Conservation (phyloP, 2,797 vertebrate species). For the Pteronotus mesoamericanus region DNA sequence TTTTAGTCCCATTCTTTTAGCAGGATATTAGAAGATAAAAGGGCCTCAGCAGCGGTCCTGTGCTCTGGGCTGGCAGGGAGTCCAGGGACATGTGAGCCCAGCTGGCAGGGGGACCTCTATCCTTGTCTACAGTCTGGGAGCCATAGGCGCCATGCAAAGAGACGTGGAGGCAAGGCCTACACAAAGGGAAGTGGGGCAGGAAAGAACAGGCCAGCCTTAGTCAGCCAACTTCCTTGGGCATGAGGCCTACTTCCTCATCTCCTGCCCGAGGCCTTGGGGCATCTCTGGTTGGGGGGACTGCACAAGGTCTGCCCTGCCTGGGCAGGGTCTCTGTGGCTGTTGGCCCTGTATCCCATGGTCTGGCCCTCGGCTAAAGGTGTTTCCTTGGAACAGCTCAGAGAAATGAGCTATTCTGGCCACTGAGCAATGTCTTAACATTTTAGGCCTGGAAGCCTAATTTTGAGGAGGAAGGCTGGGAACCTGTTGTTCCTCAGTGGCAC, state of each 20-base stretch:
- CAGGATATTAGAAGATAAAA: neutral
- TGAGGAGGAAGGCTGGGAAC: neutral
- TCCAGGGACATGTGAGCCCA: neutral
- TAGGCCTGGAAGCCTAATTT: neutral
- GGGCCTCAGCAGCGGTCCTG: neutral
- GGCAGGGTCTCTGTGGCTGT: neutral
- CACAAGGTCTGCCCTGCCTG: neutral
- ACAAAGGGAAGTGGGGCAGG: neutral
- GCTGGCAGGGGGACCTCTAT: neutral
- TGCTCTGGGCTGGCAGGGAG: neutral
- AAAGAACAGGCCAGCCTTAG: neutral
- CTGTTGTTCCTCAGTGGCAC: neutral
- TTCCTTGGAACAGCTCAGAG: neutral
- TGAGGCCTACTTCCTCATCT: neutral
- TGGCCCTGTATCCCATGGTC: neutral
- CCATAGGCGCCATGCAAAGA: neutral
- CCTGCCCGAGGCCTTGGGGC: neutral
- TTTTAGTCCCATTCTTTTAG: neutral
- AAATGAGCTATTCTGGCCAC: neutral
- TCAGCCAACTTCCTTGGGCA: neutral
- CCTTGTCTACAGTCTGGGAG: neutral
- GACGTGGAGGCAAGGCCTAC: neutral
- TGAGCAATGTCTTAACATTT: neutral
- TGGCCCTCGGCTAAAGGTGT: neutral
- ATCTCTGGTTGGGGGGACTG: neutral